Evolutionary conservation across 2,113 vertebrate species (phyloP).

Genomic region (Odobenus rosmarus): DNA sequence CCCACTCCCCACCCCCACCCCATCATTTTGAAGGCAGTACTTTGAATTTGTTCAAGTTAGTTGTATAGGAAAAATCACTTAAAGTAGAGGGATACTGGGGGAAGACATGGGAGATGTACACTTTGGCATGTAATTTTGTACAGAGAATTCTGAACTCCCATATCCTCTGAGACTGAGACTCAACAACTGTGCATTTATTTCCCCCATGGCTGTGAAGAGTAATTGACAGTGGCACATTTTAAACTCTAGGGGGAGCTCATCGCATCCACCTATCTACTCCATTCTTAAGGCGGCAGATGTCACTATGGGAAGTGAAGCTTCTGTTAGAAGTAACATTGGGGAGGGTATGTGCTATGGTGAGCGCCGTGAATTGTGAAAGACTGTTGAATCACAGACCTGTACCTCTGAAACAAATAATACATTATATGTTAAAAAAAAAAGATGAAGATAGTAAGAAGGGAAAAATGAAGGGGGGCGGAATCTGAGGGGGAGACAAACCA

Average conservation of each 20-base stretch:
- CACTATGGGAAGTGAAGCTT: neutral
- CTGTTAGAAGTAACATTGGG: neutral
- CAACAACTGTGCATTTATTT: neutral
- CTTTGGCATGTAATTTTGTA: neutral
- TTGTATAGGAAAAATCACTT: neutral
- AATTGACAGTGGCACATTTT: neutral
- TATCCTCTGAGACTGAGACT: neutral
- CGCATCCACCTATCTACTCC: neutral
- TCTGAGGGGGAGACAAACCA: too few relatives aligned
- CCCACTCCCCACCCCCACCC: neutral
- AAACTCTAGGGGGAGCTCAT: neutral
- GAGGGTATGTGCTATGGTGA: too few relatives aligned
- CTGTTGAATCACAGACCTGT: too few relatives aligned
- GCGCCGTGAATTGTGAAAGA: too few relatives aligned
- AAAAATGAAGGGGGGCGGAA: too few relatives aligned
- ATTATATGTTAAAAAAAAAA: too few relatives aligned
- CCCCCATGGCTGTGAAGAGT: neutral
- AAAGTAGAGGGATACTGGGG: neutral
- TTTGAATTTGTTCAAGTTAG: slow-evolving; percentile 27
- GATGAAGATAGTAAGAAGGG: too few relatives aligned
- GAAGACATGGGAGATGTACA: neutral
- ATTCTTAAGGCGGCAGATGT: neutral
- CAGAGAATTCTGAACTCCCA: neutral
- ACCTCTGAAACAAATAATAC: too few relatives aligned
- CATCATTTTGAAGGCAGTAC: neutral